phyloP scores from a whole-genome alignment of 1,140 invertebrate genomes.

The Scylla paramamosain region DNA sequence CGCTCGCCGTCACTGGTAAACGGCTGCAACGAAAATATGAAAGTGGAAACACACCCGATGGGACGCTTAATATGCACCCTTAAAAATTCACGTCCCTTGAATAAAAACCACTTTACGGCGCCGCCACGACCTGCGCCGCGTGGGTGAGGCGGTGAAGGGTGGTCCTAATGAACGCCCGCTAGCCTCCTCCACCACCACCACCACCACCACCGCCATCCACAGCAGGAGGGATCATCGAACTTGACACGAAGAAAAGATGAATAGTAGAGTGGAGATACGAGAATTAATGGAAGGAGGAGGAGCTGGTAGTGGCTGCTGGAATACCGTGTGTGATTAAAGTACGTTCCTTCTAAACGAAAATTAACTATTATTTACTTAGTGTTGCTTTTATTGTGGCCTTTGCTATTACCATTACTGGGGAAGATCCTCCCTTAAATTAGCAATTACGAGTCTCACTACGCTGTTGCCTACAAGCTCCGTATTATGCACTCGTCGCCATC shows the following conservation, averaged over 20 bases:
- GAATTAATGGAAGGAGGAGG: slow-evolving; percentile 33
- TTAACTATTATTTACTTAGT: too few relatives aligned
- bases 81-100: slow-evolving; percentile 31
- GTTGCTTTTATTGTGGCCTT: neutral
- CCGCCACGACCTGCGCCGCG: neutral
- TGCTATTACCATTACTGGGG: neutral
- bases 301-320: neutral
- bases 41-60: slow-evolving; percentile 41
- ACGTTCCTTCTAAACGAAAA: too few relatives aligned
- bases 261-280: neutral
- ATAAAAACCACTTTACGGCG: slow-evolving; percentile 36
- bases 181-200: neutral
- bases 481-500: neutral
- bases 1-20: neutral
- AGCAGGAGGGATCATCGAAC: too few relatives aligned
- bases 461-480: neutral
- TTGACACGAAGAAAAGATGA: slow-evolving; percentile 17
- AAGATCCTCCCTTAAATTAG: neutral
- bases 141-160: neutral
- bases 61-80: slow-evolving; percentile 44
- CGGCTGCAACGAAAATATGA: slow-evolving; percentile 28
- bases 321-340: too few relatives aligned
- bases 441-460: neutral
- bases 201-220: neutral
- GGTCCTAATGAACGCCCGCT: slow-evolving; percentile 29